phyloP scores from a whole-genome alignment of 2,113 vertebrate species.

The Equus quagga region DNA sequence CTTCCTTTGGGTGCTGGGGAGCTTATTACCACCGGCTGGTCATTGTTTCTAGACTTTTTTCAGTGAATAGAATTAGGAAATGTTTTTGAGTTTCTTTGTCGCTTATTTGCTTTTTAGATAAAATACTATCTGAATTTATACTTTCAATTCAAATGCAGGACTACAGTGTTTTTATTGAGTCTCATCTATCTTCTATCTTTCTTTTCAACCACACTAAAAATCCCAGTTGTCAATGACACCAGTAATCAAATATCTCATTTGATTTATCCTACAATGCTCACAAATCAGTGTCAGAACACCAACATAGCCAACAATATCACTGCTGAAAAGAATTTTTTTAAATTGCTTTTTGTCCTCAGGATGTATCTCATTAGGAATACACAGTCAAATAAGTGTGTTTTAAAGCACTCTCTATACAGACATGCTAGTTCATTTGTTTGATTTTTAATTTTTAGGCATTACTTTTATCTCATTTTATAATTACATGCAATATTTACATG shows the following conservation, averaged over 20 bases:
- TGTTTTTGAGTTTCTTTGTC: not conserved
- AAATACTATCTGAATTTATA: not conserved
- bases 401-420: not conserved
- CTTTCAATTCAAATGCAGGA: not conserved
- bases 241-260: not conserved
- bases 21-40: not conserved
- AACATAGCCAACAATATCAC: not conserved
- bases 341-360: not conserved
- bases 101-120: not conserved
- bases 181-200: not conserved
- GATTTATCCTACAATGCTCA: not conserved
- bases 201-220: not conserved
- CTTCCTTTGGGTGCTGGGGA: not conserved
- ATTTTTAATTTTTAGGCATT: not conserved
- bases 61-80: not conserved
- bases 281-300: not conserved
- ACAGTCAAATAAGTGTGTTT: not conserved
- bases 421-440: not conserved
- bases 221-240: not conserved
- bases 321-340: not conserved
- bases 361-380: not conserved
- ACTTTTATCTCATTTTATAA: not conserved
- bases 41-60: not conserved
- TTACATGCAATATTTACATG: not conserved
- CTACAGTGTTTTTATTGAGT: not conserved